Conservation (phyloP, 2,797 vertebrate genomes). For the Oreochromis mossambicus region DNA sequence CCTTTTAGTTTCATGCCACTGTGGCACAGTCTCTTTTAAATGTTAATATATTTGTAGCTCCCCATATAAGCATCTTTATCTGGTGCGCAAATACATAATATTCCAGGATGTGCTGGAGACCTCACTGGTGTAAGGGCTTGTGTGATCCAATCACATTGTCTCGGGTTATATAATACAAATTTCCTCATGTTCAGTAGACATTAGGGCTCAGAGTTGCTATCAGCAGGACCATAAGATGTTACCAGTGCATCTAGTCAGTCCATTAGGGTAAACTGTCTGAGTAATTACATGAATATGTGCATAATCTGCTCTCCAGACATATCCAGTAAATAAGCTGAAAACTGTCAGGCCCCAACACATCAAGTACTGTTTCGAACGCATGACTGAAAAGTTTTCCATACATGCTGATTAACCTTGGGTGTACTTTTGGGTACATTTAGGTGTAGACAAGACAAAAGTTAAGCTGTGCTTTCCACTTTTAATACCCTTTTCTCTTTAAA, state of each 20-base stretch:
- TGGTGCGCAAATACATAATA: not conserved
- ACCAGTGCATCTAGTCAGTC: conserved; percentile 6
- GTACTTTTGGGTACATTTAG: not conserved
- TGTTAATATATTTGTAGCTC: not conserved
- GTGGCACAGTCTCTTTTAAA: not conserved
- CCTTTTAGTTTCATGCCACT: not conserved
- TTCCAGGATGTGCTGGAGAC: not conserved
- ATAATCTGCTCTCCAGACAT: not conserved
- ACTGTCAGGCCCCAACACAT: not conserved
- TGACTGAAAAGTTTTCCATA: not conserved
- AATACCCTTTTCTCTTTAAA: accelerated
- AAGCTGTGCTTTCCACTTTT: not conserved
- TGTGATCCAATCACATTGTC: not conserved
- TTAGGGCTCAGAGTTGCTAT: not conserved
- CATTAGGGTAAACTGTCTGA: not conserved
- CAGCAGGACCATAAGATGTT: not conserved
- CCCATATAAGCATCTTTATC: not conserved
- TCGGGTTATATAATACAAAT: not conserved
- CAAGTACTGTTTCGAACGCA: not conserved
- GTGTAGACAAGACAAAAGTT: not conserved
- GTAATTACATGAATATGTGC: not conserved
- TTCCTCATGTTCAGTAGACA: not conserved
- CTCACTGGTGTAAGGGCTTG: not conserved
- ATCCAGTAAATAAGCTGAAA: not conserved
- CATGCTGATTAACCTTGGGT: not conserved